Base-by-base conservation (phyloP, 2,113 vertebrate species). In the Phalacrocorax brasilianus region DNA sequence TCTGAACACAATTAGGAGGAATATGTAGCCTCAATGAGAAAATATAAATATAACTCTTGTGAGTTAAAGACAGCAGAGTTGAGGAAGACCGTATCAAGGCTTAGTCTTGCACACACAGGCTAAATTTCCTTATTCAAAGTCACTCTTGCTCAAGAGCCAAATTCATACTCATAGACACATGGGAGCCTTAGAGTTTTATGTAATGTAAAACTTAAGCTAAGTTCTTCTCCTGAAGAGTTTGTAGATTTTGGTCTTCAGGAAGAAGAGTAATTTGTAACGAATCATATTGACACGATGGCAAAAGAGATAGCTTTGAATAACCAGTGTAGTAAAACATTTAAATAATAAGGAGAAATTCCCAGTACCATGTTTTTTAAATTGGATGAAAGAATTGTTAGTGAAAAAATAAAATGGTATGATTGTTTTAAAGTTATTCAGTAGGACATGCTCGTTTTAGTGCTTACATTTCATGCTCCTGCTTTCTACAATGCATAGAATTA, bases 401-500 rank as follows among this genome's bases (percentile, higher is more conserved):
- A 73, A 65, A 79, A 88, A 92, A 27, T 22, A 72, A 93, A 89
- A 61, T 6, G 3, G 76, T 92, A 30, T 28, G 22, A 72, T 75
- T 86, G 22, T 17, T 88, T 92, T 95, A 38, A 94, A 71, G 55
- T 42, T 78, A 78, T 86, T 92, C 61, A 65, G 10, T 32, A 82
- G 40, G 58, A 81, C 49, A 68, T 91, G 52, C 27, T 82, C 33
- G 32, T 38, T 91, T 85, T 86, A 56, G 66, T 91, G 76, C 89
- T 96, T 96, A 93, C 24, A 70, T 92, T 93, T 85, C 76, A 81
- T 72, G 58, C n/a, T 93, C 38, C 63, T 91, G 83, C 88, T 91
- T 91, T 93, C 33, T 85, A 55, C 56, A 74, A 40, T 58, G 55
- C 66, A 74, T 63, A 40, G 78, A 91, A 91, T 91, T 94, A 96